phyloP scores from a whole-genome alignment of 1,140 invertebrate species.

The Trissolcus basalis region DNA sequence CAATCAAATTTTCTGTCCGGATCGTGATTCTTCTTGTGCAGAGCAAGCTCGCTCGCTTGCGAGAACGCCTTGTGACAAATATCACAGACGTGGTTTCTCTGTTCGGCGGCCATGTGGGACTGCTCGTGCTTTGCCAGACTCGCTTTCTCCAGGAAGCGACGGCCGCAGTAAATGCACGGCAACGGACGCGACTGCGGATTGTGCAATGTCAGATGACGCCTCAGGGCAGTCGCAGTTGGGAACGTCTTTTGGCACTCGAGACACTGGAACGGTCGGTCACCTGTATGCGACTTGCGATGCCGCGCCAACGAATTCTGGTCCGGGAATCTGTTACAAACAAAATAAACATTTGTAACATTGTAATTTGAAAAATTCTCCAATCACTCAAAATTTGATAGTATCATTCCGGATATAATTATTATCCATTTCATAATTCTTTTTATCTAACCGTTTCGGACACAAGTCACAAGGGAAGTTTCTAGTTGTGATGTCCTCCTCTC shows the following conservation, averaged over 20 bases:
- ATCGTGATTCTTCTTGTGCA: conserved; percentile 75
- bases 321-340: conserved; percentile 63
- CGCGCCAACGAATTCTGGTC: conserved; percentile 73
- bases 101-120: conserved; percentile 71
- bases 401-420: no score
- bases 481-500: conserved; percentile 74
- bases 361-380: no score
- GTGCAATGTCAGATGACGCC: conserved; percentile 70
- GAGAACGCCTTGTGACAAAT: conserved; percentile 72
- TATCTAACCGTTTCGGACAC: conserved; percentile 71
- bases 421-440: neutral
- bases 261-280: conserved; percentile 72
- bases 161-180: conserved; percentile 74
- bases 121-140: conserved; percentile 71
- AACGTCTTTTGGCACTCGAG: conserved; percentile 73
- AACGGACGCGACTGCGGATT: conserved; percentile 72
- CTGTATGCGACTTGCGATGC: conserved; percentile 71
- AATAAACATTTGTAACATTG: no score
- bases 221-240: conserved; percentile 69
- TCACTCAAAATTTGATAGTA: no score
- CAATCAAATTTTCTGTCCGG: conserved; percentile 75
- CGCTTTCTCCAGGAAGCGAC: conserved; percentile 71
- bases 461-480: conserved; percentile 75
- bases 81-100: conserved; percentile 69
- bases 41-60: conserved; percentile 65